Conservation (phyloP, 64 coral and sea anemone species). For the Acropora tenuis region DNA sequence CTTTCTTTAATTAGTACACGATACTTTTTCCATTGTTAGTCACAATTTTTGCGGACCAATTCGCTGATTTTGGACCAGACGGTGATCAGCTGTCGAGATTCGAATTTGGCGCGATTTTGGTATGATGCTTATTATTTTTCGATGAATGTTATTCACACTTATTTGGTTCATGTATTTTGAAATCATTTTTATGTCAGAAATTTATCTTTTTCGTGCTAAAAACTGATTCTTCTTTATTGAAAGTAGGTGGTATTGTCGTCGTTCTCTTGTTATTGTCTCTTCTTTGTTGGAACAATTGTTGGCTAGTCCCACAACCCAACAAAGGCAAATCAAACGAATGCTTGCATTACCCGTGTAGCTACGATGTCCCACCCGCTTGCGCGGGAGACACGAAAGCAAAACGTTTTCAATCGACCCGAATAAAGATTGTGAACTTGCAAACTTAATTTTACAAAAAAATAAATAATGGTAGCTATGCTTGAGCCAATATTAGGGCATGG, state of each 20-base stretch:
- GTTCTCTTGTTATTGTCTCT: neutral
- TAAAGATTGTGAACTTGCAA: too few species aligned
- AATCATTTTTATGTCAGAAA: neutral
- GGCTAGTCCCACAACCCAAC: neutral
- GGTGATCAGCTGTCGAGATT: constrained; percentile 2
- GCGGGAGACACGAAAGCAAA: neutral
- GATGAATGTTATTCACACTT: neutral
- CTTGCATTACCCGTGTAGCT: neutral
- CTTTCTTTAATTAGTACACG: neutral
- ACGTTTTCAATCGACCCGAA: neutral
- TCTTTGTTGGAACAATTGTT: neutral
- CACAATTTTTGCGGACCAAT: constrained; percentile 9
- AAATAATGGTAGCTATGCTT: too few species aligned
- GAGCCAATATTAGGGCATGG: too few species aligned
- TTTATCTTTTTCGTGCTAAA: neutral
- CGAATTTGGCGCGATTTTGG: constrained; percentile 70
- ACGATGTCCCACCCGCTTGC: neutral
- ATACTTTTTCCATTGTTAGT: neutral
- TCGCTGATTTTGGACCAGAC: constrained; percentile 37
- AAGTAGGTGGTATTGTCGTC: neutral
- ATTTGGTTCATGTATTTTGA: neutral
- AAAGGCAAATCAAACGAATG: neutral
- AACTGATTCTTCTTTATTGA: neutral
- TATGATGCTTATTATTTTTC: neutral
- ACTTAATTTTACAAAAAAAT: too few species aligned